Conservation (phyloP, 35 echinoderm and acorn worm species). For the Patiria miniata region DNA sequence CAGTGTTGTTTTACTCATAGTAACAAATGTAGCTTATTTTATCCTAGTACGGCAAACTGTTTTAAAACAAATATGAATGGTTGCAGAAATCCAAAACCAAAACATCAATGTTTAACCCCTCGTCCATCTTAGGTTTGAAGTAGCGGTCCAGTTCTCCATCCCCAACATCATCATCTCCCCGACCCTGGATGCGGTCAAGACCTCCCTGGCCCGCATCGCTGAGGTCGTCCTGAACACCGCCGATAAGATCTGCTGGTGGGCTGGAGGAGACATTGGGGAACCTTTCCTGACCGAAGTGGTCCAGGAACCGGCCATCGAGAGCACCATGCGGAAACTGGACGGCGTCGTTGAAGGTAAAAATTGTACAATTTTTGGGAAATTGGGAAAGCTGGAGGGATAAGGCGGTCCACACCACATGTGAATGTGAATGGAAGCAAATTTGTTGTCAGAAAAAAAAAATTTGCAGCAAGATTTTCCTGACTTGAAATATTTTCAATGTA, state of each 20-base stretch:
- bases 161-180: conserved; percentile 98
- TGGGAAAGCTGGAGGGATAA: neutral
- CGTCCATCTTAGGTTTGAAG: conserved; percentile 79
- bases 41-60: no score
- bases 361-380: no score
- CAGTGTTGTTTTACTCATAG: no score
- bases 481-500: no score
- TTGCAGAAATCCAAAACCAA: no score
- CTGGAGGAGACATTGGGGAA: conserved; percentile 64
- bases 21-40: no score
- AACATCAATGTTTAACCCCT: no score
- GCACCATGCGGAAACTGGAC: conserved; percentile 68
- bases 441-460: neutral
- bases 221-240: conserved; percentile 65
- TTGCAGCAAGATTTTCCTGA: neutral
- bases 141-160: conserved; percentile 92
- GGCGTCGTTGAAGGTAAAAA: conserved; percentile 88
- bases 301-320: conserved; percentile 65
- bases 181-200: conserved; percentile 80
- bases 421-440: no score
- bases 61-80: no score
- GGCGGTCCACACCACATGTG: neutral
- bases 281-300: conserved; percentile 71
- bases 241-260: conserved; percentile 87
- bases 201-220: conserved; percentile 59